Evolutionary conservation across 2,797 vertebrate genomes (phyloP).

Genomic region (Neopelma chrysocephalum): DNA sequence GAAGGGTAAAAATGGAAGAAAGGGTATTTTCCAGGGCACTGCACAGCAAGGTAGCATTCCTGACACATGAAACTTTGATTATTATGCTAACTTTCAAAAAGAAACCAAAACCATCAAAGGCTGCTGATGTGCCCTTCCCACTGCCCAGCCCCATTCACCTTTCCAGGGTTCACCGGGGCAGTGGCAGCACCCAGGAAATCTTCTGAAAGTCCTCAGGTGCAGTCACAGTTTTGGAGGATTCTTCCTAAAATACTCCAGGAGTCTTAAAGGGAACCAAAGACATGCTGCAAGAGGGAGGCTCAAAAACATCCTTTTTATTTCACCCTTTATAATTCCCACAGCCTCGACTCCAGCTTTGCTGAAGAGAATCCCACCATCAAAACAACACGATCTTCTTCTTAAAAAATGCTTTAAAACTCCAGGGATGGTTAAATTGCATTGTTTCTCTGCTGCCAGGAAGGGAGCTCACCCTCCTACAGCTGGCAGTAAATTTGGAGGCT

Average conservation of each 20-base stretch:
- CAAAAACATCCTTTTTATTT: neutral
- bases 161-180: neutral
- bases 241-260: neutral
- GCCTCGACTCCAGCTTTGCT: neutral
- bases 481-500: neutral
- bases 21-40: neutral
- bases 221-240: neutral
- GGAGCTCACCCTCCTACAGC: neutral
- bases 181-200: neutral
- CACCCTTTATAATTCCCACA: neutral
- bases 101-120: neutral
- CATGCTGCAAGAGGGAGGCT: neutral
- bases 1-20: neutral
- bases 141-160: neutral
- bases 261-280: neutral
- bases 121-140: neutral
- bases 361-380: neutral
- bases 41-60: neutral
- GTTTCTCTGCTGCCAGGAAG: neutral
- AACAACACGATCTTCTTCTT: neutral
- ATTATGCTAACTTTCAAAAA: neutral
- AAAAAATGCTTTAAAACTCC: neutral
- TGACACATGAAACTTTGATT: fast-evolving
- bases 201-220: neutral
- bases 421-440: neutral